These are phyloP conservation scores for Drosophila basisetae DNA, from an alignment of 2,888 invertebrate species.

Conservation along the genomic window DNA sequence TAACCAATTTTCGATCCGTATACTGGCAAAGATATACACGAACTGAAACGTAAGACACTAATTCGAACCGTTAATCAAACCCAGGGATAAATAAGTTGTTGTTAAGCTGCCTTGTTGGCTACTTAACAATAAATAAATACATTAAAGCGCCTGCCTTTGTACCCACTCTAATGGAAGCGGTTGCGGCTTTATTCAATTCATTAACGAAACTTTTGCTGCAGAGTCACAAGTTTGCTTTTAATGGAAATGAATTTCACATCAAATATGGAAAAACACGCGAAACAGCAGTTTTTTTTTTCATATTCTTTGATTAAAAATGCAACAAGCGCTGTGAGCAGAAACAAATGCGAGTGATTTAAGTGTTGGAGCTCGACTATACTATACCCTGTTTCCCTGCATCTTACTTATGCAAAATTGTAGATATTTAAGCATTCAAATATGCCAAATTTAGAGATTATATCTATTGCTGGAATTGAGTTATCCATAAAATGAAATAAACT, in stretches of 20 bases:
- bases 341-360: neutral
- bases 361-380: neutral
- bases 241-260: conserved; percentile 46
- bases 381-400: neutral
- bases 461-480: neutral
- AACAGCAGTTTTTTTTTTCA: conserved; percentile 3
- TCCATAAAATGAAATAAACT: neutral
- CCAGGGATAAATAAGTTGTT: neutral
- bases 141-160: neutral
- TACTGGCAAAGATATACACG: neutral
- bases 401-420: neutral
- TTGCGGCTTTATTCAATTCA: conserved; percentile 12
- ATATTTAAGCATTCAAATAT: neutral
- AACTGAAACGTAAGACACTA: neutral
- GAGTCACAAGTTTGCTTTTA: conserved; percentile 35
- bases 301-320: conserved; percentile 20
- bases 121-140: neutral
- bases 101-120: neutral
- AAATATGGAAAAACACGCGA: conserved; percentile 30
- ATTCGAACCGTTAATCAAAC: neutral
- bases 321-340: conserved; percentile 6
- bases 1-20: neutral
- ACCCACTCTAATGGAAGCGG: neutral
- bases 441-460: neutral
- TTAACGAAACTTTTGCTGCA: conserved; percentile 4